Evolutionary conservation across 2,113 vertebrate species (phyloP).

Genomic region (Bucco capensis): DNA sequence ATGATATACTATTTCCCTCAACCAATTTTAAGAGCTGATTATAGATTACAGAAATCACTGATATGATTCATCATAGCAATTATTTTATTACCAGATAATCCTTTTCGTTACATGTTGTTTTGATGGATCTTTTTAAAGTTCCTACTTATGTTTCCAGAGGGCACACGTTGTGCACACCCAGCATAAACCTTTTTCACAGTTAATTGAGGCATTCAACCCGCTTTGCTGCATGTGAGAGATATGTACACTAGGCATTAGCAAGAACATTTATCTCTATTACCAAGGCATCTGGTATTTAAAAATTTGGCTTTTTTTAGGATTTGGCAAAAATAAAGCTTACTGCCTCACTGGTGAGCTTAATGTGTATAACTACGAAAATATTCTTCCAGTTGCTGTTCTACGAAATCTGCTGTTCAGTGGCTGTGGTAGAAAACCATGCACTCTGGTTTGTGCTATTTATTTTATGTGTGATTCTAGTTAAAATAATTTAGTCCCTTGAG

Average conservation of each 20-base stretch:
- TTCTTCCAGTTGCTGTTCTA: not conserved
- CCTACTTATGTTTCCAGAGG: not conserved
- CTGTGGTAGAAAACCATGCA: not conserved
- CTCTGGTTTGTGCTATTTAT: not conserved
- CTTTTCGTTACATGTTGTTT: slow-evolving; percentile 4
- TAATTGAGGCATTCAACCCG: not conserved
- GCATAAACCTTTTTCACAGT: not conserved
- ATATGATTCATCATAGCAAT: not conserved
- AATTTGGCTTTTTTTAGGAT: not conserved
- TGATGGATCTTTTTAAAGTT: not conserved
- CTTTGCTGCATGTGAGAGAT: not conserved
- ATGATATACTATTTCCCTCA: not conserved
- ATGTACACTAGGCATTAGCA: not conserved
- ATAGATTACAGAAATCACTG: not conserved
- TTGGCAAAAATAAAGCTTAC: not conserved
- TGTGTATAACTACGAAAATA: not conserved
- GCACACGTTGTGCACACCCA: not conserved
- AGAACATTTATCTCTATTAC: not conserved
- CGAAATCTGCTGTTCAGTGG: not conserved
- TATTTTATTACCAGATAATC: not conserved
- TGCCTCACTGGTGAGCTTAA: not conserved
- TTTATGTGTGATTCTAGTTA: not conserved
- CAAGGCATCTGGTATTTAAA: not conserved
- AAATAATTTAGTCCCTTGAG: not conserved
- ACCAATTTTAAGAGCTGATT: not conserved